A percentile compares a stretch with the other conserved stretches of the same genome.
These are phyloP conservation scores for Drepana falcataria DNA, from an alignment of 2,888 invertebrate species.

Conservation along the genomic window DNA sequence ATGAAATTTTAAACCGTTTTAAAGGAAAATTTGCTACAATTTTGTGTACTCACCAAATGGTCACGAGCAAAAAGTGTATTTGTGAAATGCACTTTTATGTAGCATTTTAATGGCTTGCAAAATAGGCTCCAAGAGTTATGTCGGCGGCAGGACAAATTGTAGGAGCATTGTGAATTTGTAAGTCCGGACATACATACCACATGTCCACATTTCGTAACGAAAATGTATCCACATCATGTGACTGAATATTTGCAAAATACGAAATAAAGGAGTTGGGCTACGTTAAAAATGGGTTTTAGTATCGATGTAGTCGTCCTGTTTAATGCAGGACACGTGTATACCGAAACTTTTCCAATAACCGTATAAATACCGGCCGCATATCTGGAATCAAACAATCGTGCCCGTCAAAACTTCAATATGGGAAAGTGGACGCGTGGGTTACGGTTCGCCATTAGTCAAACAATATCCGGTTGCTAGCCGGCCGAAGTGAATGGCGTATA, in stretches of 20 bases:
- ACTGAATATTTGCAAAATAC: neutral
- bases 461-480: conserved; percentile 46
- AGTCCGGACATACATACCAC: conserved; percentile 34
- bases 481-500: conserved; percentile 34
- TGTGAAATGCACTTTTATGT: conserved; percentile 30
- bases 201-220: conserved; percentile 28
- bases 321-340: conserved; percentile 7
- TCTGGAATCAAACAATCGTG: conserved; percentile 36
- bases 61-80: conserved; percentile 10
- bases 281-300: too few relatives aligned
- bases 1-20: neutral
- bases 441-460: conserved; percentile 53
- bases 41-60: neutral
- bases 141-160: conserved; percentile 59
- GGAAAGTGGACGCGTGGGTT: conserved; percentile 40
- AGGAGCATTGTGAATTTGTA: conserved; percentile 53
- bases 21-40: neutral
- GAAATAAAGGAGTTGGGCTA: too few relatives aligned
- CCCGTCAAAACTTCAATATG: conserved; percentile 49
- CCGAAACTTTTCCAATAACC: conserved; percentile 27
- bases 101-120: conserved; percentile 47
- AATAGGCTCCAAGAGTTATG: conserved; percentile 53
- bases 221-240: conserved; percentile 4
- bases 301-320: too few relatives aligned
- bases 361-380: conserved; percentile 23